A percentile compares a stretch with the other conserved stretches of the same genome.
Conservation (phyloP, 2,113 vertebrate species). For the Cochlearius cochlearius region DNA sequence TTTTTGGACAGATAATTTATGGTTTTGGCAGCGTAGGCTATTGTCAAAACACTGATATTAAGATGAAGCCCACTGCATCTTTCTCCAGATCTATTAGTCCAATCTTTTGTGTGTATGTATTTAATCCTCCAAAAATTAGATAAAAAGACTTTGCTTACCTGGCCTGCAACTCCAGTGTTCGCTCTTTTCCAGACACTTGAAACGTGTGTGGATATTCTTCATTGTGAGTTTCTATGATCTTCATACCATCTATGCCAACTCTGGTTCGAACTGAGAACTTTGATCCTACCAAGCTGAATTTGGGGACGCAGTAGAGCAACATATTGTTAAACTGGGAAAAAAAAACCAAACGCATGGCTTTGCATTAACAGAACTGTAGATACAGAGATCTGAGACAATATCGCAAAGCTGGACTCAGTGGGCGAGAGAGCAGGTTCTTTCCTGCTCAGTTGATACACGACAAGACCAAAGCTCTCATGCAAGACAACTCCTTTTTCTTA, state of each 20-base stretch:
- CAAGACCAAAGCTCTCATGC: neutral
- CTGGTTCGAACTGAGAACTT: conserved; percentile 91
- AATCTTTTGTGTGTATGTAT: neutral
- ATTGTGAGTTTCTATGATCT: conserved; percentile 89
- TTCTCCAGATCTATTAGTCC: neutral
- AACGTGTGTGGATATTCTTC: conserved; percentile 96
- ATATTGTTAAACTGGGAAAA: conserved; percentile 93
- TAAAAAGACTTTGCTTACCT: conserved; percentile 71
- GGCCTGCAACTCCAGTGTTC: conserved; percentile 93
- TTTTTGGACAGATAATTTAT: neutral
- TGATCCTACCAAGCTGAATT: conserved; percentile 92
- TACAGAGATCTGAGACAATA: neutral
- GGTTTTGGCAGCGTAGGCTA: neutral
- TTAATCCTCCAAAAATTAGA: neutral
- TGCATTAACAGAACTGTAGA: neutral
- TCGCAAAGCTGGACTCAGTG: neutral
- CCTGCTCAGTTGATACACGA: neutral
- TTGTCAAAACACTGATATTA: neutral
- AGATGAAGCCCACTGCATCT: neutral
- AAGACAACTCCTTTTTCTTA: neutral
- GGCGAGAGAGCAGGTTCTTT: neutral
- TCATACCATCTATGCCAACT: conserved; percentile 94
- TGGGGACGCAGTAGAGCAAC: conserved; percentile 96
- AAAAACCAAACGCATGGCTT: neutral
- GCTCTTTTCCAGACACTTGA: conserved; percentile 95